phyloP scores from a whole-genome alignment of 2,888 invertebrate species.

The Eudasyphora cyanicolor region DNA sequence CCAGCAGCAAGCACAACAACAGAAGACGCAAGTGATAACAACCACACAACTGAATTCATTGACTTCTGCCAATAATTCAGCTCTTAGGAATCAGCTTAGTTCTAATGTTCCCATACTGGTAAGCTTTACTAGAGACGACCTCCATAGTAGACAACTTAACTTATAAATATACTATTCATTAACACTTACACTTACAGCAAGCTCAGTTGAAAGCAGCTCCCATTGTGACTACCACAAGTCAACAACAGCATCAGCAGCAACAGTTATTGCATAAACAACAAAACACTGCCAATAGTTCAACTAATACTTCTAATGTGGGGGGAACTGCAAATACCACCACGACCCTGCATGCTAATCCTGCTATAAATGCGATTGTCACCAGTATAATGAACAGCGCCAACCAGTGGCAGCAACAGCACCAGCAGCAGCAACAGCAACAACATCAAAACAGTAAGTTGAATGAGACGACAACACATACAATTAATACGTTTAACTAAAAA shows the following conservation, averaged over 20 bases:
- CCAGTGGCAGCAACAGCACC: constrained; percentile 86
- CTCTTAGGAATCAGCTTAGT: constrained; percentile 77
- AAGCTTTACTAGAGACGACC: constrained; percentile 71
- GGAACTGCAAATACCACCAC: constrained; percentile 67
- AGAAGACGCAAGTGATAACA: constrained; percentile 72
- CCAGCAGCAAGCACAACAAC: constrained; percentile 69
- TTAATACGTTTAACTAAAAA: no score
- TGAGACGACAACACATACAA: no score
- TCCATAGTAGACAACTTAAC: background rate
- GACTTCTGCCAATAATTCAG: constrained; percentile 80
- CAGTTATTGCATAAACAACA: constrained; percentile 68
- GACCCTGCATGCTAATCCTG: constrained; percentile 80
- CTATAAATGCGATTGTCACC: constrained; percentile 89
- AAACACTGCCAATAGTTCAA: constrained; percentile 67
- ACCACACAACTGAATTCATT: constrained; percentile 74
- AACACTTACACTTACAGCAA: constrained; percentile 80
- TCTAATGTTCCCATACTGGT: constrained; percentile 86
- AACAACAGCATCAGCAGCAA: constrained; percentile 74
- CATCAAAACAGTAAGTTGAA: constrained; percentile 61
- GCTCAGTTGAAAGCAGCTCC: constrained; percentile 84
- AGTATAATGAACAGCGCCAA: constrained; percentile 91
- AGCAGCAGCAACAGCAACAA: constrained; percentile 74
- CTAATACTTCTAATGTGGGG: constrained; percentile 68
- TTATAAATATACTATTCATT: background rate
- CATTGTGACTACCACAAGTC: constrained; percentile 72